Conservation (phyloP, 1,140 invertebrate genomes). For the Drosophila kohkoa region DNA sequence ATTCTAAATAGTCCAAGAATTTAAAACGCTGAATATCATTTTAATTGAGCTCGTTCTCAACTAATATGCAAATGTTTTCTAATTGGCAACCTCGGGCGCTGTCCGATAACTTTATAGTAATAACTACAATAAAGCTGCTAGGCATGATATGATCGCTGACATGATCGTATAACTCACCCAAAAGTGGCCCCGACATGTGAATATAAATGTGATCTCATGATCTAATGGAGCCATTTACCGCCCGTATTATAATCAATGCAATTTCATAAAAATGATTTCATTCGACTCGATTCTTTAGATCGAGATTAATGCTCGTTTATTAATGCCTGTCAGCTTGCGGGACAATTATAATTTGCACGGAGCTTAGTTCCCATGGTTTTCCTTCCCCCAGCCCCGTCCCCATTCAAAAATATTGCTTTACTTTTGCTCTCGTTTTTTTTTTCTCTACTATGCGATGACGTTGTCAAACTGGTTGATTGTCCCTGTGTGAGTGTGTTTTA, state of each 20-base stretch:
- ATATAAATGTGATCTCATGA: conserved; percentile 45
- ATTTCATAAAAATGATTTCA: conserved; percentile 69
- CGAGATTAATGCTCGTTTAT: conserved; percentile 44
- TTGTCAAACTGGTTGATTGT: conserved; percentile 75
- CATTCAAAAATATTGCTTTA: conserved; percentile 6
- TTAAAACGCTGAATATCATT: conserved; percentile 52
- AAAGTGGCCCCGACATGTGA: neutral
- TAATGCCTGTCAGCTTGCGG: conserved; percentile 48
- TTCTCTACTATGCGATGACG: conserved; percentile 59
- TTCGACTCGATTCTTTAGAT: conserved; percentile 49
- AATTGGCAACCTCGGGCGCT: conserved; percentile 28
- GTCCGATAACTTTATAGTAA: conserved; percentile 13
- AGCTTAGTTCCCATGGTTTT: conserved; percentile 55
- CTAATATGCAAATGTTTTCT: conserved; percentile 66
- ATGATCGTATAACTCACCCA: conserved; percentile 13
- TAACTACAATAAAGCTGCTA: neutral
- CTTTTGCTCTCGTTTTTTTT: conserved; percentile 14
- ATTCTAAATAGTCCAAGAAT: conserved; percentile 20
- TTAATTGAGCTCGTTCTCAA: conserved; percentile 72
- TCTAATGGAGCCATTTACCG: conserved; percentile 58
- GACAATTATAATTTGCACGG: conserved; percentile 53
- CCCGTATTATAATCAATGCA: conserved; percentile 64
- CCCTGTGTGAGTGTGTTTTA: conserved; percentile 51
- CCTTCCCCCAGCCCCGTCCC: neutral
- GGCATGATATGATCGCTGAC: conserved; percentile 56